Evolutionary conservation across 2,113 vertebrate species (phyloP).

Genomic region (Thymallus thymallus): DNA sequence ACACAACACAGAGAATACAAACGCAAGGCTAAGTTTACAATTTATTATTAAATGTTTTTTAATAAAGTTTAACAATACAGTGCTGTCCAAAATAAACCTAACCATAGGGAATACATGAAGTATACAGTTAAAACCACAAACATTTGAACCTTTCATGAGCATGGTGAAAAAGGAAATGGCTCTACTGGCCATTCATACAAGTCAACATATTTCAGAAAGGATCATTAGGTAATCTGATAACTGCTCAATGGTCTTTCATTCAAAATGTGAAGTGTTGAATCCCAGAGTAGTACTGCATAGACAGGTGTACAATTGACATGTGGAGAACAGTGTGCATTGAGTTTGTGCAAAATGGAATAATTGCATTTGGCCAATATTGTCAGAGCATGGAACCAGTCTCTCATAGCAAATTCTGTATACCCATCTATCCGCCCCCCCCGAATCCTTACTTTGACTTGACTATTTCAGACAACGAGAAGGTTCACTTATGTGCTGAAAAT

Average conservation of each 20-base stretch:
- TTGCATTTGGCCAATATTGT: no score
- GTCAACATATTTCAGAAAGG: no score
- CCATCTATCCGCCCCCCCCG: background rate
- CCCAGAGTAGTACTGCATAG: background rate
- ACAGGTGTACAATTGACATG: background rate
- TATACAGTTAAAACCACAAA: background rate
- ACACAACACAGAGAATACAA: background rate
- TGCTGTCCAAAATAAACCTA: conserved; percentile 12
- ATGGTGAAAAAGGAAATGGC: background rate
- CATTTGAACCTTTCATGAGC: background rate
- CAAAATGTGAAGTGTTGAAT: no score
- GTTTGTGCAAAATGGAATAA: background rate
- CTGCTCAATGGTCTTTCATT: no score
- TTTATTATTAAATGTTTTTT: conserved; percentile 1
- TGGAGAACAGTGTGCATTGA: background rate
- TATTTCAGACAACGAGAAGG: no score
- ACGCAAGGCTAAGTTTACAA: background rate
- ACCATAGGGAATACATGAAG: background rate
- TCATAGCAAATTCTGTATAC: background rate
- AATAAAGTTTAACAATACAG: no score
- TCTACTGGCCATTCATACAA: background rate
- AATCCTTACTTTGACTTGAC: no score
- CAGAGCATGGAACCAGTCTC: background rate
- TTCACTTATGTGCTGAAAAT: no score
- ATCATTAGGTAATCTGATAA: no score